Conservation (phyloP, 2,113 vertebrate genomes). For the Porphyrio hochstetteri region DNA sequence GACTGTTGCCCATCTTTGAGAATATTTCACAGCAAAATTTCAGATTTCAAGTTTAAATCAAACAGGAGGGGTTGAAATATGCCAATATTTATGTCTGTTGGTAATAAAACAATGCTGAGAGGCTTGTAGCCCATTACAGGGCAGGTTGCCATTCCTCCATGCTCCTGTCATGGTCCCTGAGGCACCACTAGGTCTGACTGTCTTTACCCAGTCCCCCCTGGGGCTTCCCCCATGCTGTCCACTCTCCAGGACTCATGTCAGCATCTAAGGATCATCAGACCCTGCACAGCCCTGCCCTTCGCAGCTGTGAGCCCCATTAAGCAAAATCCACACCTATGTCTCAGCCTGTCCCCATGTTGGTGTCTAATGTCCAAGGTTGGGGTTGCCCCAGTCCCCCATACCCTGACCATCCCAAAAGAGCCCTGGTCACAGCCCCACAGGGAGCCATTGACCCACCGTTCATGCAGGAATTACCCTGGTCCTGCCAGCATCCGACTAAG, state of each 20-base stretch:
- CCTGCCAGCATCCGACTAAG: neutral
- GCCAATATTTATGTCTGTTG: neutral
- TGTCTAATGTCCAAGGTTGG: rapidly evolving
- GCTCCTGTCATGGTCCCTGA: neutral
- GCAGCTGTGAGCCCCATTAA: too few species aligned
- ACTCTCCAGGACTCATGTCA: neutral
- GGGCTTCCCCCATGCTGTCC: too few species aligned
- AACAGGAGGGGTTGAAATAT: neutral
- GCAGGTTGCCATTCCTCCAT: neutral
- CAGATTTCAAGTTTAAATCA: neutral
- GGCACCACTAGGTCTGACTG: too few species aligned
- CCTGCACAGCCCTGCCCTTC: neutral
- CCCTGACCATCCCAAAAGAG: neutral
- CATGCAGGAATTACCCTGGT: neutral
- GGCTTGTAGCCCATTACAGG: neutral
- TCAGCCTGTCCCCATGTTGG: neutral
- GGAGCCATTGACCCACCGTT: too few species aligned
- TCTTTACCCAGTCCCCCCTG: rapidly evolving
- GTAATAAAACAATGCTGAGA: neutral
- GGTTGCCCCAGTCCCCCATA: neutral
- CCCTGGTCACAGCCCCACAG: neutral
- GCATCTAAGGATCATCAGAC: neutral
- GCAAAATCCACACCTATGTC: neutral
- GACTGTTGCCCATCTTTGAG: neutral
- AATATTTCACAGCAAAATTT: neutral